These are phyloP conservation scores for Onychomys leucogaster DNA, from an alignment of 2,797 vertebrate genomes.

Conservation along the genomic window DNA sequence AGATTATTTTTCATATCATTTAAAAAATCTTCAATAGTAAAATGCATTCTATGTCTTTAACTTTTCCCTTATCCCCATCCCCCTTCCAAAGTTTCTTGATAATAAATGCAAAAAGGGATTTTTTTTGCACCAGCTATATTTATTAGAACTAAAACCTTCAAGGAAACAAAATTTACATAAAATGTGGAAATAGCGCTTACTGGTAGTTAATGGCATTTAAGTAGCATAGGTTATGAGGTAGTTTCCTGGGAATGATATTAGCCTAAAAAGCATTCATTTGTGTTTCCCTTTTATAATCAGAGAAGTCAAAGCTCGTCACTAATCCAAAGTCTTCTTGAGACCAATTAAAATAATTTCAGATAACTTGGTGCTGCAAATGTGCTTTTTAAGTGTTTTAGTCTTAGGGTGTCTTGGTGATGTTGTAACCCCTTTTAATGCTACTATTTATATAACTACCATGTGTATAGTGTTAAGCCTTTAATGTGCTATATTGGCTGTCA, in stretches of 20 bases:
- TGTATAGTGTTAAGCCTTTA: conserved; percentile 74
- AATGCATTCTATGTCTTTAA: conserved; percentile 87
- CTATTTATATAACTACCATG: conserved; percentile 74
- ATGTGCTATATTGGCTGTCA: conserved; percentile 71
- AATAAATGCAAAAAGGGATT: conserved; percentile 71
- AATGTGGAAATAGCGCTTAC: conserved; percentile 49
- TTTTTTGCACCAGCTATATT: conserved; percentile 70
- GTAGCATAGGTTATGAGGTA: conserved; percentile 63
- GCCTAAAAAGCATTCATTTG: conserved; percentile 73
- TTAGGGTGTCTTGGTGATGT: conserved; percentile 68
- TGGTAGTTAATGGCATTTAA: conserved; percentile 74
- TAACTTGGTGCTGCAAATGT: conserved; percentile 74
- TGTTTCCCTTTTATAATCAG: conserved; percentile 77
- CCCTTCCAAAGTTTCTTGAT: conserved; percentile 87
- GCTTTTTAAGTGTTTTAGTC: conserved; percentile 81
- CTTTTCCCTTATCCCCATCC: conserved; percentile 61
- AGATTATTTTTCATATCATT: conserved; percentile 90
- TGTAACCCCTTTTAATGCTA: conserved; percentile 74
- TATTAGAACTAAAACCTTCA: conserved; percentile 76
- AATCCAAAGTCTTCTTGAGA: conserved; percentile 80
- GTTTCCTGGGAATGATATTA: conserved; percentile 58
- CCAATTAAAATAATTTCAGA: conserved; percentile 84
- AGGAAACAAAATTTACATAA: conserved; percentile 80
- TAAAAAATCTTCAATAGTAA: conserved; percentile 83
- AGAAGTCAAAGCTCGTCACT: conserved; percentile 76